These are phyloP conservation scores for Spilosoma lubricipeda DNA, from an alignment of 2,888 invertebrate genomes.

Conservation along the genomic window DNA sequence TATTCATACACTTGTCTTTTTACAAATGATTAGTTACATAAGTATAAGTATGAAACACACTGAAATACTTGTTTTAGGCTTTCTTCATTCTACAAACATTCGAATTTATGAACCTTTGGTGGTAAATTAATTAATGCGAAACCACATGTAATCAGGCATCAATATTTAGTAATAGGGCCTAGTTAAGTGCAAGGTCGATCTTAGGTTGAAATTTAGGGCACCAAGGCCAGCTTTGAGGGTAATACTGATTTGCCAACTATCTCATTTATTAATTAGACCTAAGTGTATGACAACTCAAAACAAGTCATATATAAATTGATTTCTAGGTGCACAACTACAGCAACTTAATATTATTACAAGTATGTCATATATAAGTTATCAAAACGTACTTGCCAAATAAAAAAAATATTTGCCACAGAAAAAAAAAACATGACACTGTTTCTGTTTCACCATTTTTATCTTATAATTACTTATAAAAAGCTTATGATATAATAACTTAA, in stretches of 20 bases:
- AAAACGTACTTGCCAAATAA: background rate
- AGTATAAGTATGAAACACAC: too few species aligned
- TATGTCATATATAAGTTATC: background rate
- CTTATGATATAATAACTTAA: slow-evolving; percentile 3
- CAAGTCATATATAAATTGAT: background rate
- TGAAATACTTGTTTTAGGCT: background rate
- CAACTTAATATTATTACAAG: background rate
- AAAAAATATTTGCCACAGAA: background rate
- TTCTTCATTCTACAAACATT: background rate
- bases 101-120: too few species aligned
- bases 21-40: background rate
- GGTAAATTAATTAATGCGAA: background rate
- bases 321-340: background rate
- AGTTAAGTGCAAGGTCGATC: too few species aligned
- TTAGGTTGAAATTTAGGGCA: background rate
- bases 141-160: too few species aligned
- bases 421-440: slow-evolving; percentile 3
- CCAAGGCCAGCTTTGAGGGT: too few species aligned
- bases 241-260: background rate
- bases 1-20: background rate
- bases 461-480: slow-evolving; percentile 11
- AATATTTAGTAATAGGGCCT: too few species aligned
- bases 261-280: background rate
- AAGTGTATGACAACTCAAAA: background rate
- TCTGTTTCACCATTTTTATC: background rate